A percentile compares a stretch with the other conserved stretches of the same genome.
Evolutionary conservation across 2,797 vertebrate genomes (phyloP).

Genomic region (Ctenopoma multispine): DNA sequence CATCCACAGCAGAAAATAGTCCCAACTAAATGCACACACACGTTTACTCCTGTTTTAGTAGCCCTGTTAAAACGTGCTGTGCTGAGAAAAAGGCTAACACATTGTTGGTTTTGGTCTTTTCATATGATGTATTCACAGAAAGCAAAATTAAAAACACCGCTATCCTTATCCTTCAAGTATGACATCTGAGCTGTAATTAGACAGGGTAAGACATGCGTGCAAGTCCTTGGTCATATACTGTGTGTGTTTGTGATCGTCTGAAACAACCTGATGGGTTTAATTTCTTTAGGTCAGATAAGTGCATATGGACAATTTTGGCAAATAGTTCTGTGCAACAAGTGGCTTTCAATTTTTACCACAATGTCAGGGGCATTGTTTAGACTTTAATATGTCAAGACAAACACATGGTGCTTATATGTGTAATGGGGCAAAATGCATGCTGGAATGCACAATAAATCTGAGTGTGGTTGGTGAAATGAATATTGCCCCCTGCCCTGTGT

Average conservation of each 20-base stretch:
- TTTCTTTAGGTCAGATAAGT: conserved; percentile 53
- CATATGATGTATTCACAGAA: neutral
- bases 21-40: neutral
- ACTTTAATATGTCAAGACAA: conserved; percentile 59
- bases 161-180: conserved; percentile 11
- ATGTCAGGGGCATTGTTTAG: conserved; percentile 61
- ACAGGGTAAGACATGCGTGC: conserved; percentile 21
- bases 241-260: conserved; percentile 39
- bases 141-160: conserved; percentile 4
- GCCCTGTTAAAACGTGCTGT: neutral
- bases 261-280: conserved; percentile 52
- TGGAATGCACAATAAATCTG: conserved; percentile 50
- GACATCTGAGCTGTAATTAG: conserved; percentile 25
- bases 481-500: conserved; percentile 29
- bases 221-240: conserved; percentile 2
- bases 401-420: conserved; percentile 68
- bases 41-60: neutral
- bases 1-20: neutral
- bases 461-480: conserved; percentile 47
- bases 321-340: conserved; percentile 15
- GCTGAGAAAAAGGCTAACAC: neutral
- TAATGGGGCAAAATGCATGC: conserved; percentile 48
- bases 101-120: conserved; percentile 2
- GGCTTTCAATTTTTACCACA: conserved; percentile 50
- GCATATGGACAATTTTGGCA: conserved; percentile 28